Evolutionary conservation across 35 echinoderm and acorn worm genomes (phyloP).

Genomic region (Hemicentrotus pulcherrimus): DNA sequence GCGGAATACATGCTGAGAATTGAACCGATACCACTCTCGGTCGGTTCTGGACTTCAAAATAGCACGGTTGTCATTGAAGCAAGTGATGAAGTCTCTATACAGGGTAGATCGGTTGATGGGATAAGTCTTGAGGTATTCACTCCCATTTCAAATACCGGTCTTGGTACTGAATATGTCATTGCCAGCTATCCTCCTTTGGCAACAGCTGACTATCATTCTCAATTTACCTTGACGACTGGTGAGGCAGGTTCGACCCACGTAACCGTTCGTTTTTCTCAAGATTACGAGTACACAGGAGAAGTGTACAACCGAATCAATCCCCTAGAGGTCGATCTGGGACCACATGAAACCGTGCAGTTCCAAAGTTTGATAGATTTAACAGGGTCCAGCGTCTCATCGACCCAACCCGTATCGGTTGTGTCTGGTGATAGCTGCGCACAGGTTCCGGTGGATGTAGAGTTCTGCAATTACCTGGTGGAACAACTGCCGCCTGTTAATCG

Average conservation of each 20-base stretch:
- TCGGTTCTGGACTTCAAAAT: conserved; percentile 69
- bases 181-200: conserved; percentile 65
- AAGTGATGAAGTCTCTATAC: conserved; percentile 61
- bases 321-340: conserved; percentile 55
- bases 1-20: neutral
- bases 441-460: conserved; percentile 55
- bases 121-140: conserved; percentile 75
- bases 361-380: conserved; percentile 74
- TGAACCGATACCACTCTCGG: conserved; percentile 28
- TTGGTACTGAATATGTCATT: conserved; percentile 81
- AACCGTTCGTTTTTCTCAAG: neutral
- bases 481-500: conserved; percentile 76
- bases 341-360: conserved; percentile 78
- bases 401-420: conserved; percentile 68
- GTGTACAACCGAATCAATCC: conserved; percentile 32
- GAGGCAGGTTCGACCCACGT: neutral
- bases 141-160: conserved; percentile 62
- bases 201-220: neutral
- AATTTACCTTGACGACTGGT: neutral
- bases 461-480: conserved; percentile 89
- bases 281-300: neutral
- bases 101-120: conserved; percentile 56
- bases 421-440: conserved; percentile 76
- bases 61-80: conserved; percentile 62
- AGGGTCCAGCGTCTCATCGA: conserved; percentile 62